Evolutionary conservation across 2,113 vertebrate species (phyloP).

Genomic region (Dunckerocampus dactyliophorus): DNA sequence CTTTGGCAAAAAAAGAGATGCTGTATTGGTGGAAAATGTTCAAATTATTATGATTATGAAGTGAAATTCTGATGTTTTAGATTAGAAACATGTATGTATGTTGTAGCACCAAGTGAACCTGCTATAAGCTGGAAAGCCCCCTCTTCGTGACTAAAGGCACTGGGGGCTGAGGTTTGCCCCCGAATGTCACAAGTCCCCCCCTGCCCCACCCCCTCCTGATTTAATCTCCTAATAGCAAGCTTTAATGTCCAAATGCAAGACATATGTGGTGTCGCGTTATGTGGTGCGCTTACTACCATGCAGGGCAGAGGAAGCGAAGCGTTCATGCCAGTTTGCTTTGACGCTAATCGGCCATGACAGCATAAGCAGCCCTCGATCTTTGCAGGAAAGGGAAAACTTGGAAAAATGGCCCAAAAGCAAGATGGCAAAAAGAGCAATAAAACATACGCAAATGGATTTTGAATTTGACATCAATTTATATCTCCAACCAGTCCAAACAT

Average conservation of each 20-base stretch:
- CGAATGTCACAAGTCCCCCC: constrained; percentile 65
- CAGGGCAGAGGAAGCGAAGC: constrained; percentile 51
- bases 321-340: constrained; percentile 58
- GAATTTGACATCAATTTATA: constrained; percentile 1
- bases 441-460: neutral
- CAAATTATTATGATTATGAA: too few species aligned
- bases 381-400: constrained; percentile 30
- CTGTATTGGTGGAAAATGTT: too few species aligned
- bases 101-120: constrained; percentile 39
- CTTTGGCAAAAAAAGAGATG: neutral
- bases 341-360: constrained; percentile 60
- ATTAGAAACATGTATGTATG: neutral
- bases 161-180: constrained; percentile 58
- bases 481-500: constrained; percentile 2
- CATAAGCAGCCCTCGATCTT: constrained; percentile 45
- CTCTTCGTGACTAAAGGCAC: constrained; percentile 66
- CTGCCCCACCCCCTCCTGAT: constrained; percentile 34
- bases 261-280: constrained; percentile 62
- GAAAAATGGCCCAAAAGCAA: constrained; percentile 15
- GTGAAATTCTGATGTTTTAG: too few species aligned
- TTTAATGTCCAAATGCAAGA: constrained; percentile 76
- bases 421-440: constrained; percentile 1
- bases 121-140: constrained; percentile 47
- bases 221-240: constrained; percentile 73
- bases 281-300: constrained; percentile 41